phyloP scores from a whole-genome alignment of 2,888 invertebrate genomes.

The Parascotia fuliginaria region DNA sequence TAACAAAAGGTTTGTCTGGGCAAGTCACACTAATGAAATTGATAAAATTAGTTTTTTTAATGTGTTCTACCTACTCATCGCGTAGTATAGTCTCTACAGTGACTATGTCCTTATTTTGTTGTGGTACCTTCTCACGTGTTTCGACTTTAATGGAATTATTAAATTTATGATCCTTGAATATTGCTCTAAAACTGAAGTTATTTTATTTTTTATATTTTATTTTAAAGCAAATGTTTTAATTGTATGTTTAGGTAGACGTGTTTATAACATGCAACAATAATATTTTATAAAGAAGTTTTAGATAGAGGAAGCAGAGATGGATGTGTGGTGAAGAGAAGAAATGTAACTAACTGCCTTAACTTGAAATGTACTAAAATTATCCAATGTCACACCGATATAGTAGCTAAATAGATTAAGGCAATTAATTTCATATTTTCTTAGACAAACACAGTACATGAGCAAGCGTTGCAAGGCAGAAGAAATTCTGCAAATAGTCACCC shows the following conservation, averaged over 20 bases:
- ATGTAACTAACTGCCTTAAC: conserved; percentile 20
- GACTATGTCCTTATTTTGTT: no score
- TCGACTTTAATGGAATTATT: no score
- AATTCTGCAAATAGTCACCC: not conserved
- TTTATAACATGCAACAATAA: conserved; percentile 68
- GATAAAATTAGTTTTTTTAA: no score
- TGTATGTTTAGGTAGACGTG: conserved; percentile 34
- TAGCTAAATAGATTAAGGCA: no score
- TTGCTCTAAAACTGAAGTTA: conserved; percentile 37
- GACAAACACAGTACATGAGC: conserved; percentile 28
- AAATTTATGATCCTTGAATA: conserved; percentile 39
- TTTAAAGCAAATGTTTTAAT: conserved; percentile 23
- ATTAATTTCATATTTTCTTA: conserved; percentile 13
- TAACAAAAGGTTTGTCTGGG: no score
- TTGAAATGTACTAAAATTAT: no score
- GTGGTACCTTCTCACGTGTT: no score
- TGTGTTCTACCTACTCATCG: no score
- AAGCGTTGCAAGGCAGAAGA: conserved; percentile 29
- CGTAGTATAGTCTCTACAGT: no score
- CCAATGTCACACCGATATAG: no score
- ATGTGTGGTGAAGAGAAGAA: conserved; percentile 35
- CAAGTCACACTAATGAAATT: no score
- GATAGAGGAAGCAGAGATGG: conserved; percentile 52
- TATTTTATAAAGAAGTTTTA: conserved; percentile 42
- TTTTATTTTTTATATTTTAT: conserved; percentile 14